A percentile compares a stretch with the other conserved stretches of the same genome.
phyloP scores from a whole-genome alignment of 2,797 vertebrate species.

The Poeciliopsis paucimaculata region DNA sequence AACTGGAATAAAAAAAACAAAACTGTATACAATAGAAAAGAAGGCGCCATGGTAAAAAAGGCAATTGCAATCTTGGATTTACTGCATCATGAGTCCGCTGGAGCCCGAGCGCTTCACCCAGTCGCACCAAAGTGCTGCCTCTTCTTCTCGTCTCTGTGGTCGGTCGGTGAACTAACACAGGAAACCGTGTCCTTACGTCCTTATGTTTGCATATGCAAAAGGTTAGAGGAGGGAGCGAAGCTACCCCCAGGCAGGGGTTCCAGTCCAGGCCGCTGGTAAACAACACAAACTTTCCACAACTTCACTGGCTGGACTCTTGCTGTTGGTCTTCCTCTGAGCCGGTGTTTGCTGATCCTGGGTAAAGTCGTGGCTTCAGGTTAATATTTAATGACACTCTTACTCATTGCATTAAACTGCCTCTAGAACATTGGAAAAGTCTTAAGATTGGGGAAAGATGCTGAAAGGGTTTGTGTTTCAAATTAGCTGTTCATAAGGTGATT shows the following conservation, averaged over 20 bases:
- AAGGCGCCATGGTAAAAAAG: conserved; percentile 83
- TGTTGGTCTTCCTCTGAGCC: conserved; percentile 67
- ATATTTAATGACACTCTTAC: not conserved
- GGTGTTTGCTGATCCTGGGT: conserved; percentile 57
- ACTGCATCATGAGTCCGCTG: conserved; percentile 73
- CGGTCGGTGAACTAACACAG: conserved; percentile 67
- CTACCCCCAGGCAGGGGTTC: conserved; percentile 62
- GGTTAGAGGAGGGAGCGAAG: conserved; percentile 76
- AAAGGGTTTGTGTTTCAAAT: not conserved
- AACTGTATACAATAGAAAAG: conserved; percentile 72
- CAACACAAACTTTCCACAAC: conserved; percentile 47
- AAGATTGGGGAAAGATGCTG: not conserved
- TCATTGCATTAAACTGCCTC: not conserved
- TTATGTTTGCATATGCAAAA: conserved; percentile 74
- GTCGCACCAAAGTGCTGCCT: conserved; percentile 62
- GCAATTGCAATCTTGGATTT: conserved; percentile 79
- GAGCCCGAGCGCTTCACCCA: conserved; percentile 57
- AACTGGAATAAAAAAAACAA: conserved; percentile 46
- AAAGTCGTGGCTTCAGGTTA: conserved; percentile 11
- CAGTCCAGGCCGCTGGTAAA: conserved; percentile 73
- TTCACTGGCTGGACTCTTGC: conserved; percentile 75
- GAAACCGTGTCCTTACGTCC: conserved; percentile 61
- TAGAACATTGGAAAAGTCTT: not conserved
- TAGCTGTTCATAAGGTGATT: not conserved
- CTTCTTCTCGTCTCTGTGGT: conserved; percentile 67